Evolutionary conservation across 2,888 invertebrate genomes (phyloP), one percentile per base, ranked within the genome.

Genomic region (Drosophila paramelanica): DNA sequence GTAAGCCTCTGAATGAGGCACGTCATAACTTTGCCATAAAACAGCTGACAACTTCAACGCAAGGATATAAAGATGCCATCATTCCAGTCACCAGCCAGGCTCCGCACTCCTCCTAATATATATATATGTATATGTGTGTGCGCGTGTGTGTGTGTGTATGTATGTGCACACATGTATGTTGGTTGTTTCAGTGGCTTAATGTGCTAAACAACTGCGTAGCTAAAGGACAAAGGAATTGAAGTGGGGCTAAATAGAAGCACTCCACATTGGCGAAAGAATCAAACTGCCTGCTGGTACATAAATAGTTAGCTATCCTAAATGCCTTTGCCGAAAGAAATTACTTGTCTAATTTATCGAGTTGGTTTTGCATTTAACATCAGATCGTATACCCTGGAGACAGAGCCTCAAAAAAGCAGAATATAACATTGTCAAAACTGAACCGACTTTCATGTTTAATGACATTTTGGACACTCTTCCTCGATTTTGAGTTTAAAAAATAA

Each of bases 1-100:
- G 75, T 78, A 78, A 85, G 80, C 78, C 80, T 68, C 71, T 67
- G 81, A 77, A 76, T 73, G 82, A 79, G 82, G 80, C 85, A 82
- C 78, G 82, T 82, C 85, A 82, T 82, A 82, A 82, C 80, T 80
- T 82, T 69, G 67, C 80, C 82, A 78, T 82, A 85, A 82, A 82
- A 80, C 85, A 82, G 82, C 85, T 82, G 85, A 85, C 82, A 85
- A 78, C 80, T 71, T 66, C 69, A 68, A 66, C 57, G 70, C 68
- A 77, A 67, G 56, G 66, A 69, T 77, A 76, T 76, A 73, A 76
- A 76, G 76, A 77, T 76, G 73, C 76, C 73, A 77, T 74, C 74
- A 74, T 74, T 42, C 55, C 68, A 42, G 43, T 31, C 59, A 64
- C 39, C 36, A 42, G 41, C 55, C 65, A 64, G 55, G 46, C 53